phyloP scores from a whole-genome alignment of 2,888 invertebrate species.

The Melipona bicolor region DNA sequence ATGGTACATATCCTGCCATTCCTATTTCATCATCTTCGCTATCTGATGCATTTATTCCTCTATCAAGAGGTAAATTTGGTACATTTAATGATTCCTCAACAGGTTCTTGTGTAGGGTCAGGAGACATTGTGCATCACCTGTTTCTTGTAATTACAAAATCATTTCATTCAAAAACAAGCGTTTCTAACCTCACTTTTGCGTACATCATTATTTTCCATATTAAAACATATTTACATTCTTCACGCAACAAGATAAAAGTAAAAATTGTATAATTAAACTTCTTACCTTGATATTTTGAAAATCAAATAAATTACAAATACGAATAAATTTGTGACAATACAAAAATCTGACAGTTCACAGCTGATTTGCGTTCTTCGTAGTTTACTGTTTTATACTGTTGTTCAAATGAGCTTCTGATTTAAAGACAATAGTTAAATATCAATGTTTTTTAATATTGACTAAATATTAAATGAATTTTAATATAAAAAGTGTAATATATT shows the following conservation, averaged over 20 bases:
- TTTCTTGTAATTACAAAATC: not conserved
- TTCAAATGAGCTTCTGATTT: not conserved
- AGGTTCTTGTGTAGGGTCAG: conserved; percentile 80
- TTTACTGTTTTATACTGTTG: not conserved
- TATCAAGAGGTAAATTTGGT: conserved; percentile 69
- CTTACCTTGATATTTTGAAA: not conserved
- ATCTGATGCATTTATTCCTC: conserved; percentile 76
- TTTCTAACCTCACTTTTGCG: conserved; percentile 33
- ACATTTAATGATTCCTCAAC: conserved; percentile 74
- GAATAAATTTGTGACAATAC: not conserved
- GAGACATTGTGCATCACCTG: conserved; percentile 75
- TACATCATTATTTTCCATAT: not conserved
- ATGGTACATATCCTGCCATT: conserved; percentile 76
- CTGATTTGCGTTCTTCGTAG: conserved; percentile 26
- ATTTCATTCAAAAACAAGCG: not conserved
- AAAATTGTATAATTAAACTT: not conserved
- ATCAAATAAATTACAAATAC: not conserved
- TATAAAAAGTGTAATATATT: not conserved
- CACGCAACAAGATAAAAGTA: not conserved
- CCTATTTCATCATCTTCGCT: conserved; percentile 79
- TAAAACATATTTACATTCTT: not conserved
- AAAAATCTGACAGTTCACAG: conserved; percentile 55
- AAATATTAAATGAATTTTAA: not conserved
- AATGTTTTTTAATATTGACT: not conserved
- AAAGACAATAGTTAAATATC: not conserved